phyloP scores from a whole-genome alignment of 2,888 invertebrate genomes.

The Silvanus unidentatus region DNA sequence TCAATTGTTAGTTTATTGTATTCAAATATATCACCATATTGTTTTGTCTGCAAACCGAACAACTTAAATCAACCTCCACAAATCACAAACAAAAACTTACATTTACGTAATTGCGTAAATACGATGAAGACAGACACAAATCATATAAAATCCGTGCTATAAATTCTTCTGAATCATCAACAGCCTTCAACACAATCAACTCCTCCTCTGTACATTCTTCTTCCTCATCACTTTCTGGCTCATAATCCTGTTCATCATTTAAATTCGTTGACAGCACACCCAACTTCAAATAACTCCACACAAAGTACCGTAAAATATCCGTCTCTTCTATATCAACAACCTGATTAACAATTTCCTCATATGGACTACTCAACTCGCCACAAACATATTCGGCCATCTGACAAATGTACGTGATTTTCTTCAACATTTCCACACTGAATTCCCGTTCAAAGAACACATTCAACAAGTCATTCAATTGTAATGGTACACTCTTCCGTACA shows the following conservation, averaged over 20 bases:
- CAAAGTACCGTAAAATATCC: slow-evolving; percentile 34
- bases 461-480: slow-evolving; percentile 25
- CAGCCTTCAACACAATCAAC: slow-evolving; percentile 20
- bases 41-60: too few relatives aligned
- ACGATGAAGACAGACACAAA: slow-evolving; percentile 38
- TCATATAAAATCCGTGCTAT: slow-evolving; percentile 40
- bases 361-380: slow-evolving; percentile 30
- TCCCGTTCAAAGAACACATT: slow-evolving; percentile 27
- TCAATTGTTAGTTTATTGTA: too few relatives aligned
- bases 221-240: slow-evolving; percentile 17
- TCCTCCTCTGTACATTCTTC: slow-evolving; percentile 12
- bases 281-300: slow-evolving; percentile 33
- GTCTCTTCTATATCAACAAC: slow-evolving; percentile 17
- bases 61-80: too few relatives aligned
- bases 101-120: slow-evolving; percentile 44
- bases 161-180: slow-evolving; percentile 34
- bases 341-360: slow-evolving; percentile 15
- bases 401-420: slow-evolving; percentile 23
- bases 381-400: slow-evolving; percentile 31
- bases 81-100: too few relatives aligned
- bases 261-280: slow-evolving; percentile 21
- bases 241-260: slow-evolving; percentile 14
- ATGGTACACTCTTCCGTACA: slow-evolving; percentile 27
- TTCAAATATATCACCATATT: too few relatives aligned
- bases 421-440: slow-evolving; percentile 22